Conservation (phyloP, 2,113 vertebrate species). For the Cebidichthys violaceus region DNA sequence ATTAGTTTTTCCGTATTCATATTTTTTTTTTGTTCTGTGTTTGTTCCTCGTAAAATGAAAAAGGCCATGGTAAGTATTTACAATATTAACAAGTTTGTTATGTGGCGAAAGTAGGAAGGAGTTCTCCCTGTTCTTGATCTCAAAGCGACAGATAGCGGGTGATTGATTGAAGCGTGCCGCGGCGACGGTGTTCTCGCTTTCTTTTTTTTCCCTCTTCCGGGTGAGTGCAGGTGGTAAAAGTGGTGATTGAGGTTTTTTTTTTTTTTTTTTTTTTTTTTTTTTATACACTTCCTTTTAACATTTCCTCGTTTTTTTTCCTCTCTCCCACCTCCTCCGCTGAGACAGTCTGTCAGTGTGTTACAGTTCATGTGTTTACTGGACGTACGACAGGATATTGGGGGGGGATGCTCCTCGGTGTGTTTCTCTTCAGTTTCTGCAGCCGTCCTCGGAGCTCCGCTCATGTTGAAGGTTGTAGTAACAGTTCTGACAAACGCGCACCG, state of each 20-base stretch:
- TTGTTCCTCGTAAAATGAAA: slow-evolving; percentile 87
- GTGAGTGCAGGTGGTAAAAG: slow-evolving; percentile 39
- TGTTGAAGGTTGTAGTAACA: slow-evolving; percentile 98
- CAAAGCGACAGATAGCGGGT: slow-evolving; percentile 51
- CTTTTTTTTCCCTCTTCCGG: not conserved
- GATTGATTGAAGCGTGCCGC: slow-evolving; percentile 32
- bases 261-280: not conserved
- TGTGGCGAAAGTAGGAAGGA: slow-evolving; percentile 48
- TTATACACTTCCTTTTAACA: not conserved
- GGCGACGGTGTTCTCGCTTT: not conserved
- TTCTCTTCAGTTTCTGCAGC: slow-evolving; percentile 86
- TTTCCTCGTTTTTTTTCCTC: not conserved
- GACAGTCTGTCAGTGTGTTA: slow-evolving; percentile 64
- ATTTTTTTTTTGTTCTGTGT: slow-evolving; percentile 75
- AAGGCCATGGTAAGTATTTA: slow-evolving; percentile 95
- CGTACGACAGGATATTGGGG: not conserved
- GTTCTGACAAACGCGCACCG: slow-evolving; percentile 98
- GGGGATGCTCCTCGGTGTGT: not conserved
- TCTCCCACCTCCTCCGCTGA: not conserved
- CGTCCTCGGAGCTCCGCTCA: slow-evolving; percentile 89
- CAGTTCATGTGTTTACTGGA: slow-evolving; percentile 71
- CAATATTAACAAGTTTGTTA: slow-evolving; percentile 91
- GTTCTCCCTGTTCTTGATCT: not conserved
- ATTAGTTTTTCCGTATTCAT: slow-evolving; percentile 65
- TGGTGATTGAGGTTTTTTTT: slow-evolving; percentile 20